phyloP scores from a whole-genome alignment of 2,888 invertebrate species.

The Ectemnius lituratus region DNA sequence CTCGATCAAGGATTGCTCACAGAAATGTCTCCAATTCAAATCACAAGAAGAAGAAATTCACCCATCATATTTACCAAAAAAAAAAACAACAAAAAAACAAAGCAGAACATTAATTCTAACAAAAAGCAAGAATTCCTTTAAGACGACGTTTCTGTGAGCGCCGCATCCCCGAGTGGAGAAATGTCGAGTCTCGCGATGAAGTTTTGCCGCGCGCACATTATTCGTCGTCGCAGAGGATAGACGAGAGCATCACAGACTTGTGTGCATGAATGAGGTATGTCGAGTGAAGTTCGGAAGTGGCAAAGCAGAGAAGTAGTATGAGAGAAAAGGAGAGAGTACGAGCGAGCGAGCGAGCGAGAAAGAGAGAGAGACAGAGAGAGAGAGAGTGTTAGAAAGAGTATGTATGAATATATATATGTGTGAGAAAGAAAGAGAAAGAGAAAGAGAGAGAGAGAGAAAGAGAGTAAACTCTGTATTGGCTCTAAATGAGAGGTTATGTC shows the following conservation, averaged over 20 bases:
- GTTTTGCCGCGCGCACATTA: neutral
- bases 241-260: neutral
- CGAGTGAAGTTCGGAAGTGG: neutral
- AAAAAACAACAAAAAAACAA: too few relatives aligned
- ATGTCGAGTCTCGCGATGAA: too few relatives aligned
- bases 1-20: too few relatives aligned
- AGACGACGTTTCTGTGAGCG: neutral
- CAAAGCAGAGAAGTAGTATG: neutral
- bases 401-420: neutral
- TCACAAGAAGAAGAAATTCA: too few relatives aligned
- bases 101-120: too few relatives aligned
- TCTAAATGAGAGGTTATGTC: too few relatives aligned
- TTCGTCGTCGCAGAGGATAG: neutral
- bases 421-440: neutral
- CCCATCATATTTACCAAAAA: too few relatives aligned
- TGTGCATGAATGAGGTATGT: neutral
- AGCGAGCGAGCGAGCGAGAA: neutral
- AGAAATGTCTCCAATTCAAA: too few relatives aligned
- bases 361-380: neutral
- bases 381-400: conserved; percentile 40
- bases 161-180: neutral
- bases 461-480: too few relatives aligned
- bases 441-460: neutral
- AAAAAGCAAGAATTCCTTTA: too few relatives aligned
- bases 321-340: conserved; percentile 30